A percentile compares a stretch with the other conserved stretches of the same genome.
Evolutionary conservation across 2,888 invertebrate species (phyloP).

Genomic region (Agrotis segetum): DNA sequence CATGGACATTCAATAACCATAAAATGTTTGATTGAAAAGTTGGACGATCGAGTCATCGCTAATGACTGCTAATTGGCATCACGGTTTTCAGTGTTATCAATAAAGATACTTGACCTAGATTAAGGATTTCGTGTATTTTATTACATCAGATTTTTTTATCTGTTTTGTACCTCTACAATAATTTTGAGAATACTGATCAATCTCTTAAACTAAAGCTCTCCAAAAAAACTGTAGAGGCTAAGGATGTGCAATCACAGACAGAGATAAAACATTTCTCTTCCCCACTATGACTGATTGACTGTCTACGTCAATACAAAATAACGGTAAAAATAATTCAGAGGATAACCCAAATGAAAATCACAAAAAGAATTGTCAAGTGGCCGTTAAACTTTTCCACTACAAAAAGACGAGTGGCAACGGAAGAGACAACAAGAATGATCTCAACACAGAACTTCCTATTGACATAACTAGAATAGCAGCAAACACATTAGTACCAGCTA

Average conservation of each 20-base stretch:
- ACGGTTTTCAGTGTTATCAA: constrained; percentile 13
- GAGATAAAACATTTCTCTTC: no score
- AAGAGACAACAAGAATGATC: constrained; percentile 15
- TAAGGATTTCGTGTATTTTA: no score
- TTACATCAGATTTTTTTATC: background rate
- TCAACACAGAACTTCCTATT: constrained; percentile 47
- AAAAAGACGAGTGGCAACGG: background rate
- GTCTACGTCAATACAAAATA: no score
- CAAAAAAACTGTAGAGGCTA: no score
- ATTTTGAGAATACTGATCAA: no score
- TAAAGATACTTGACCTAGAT: constrained; percentile 28
- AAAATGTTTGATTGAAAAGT: background rate
- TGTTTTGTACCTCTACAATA: no score
- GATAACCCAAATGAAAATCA: background rate
- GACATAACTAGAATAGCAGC: constrained; percentile 25
- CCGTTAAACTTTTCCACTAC: constrained; percentile 2
- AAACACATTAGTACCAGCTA: constrained; percentile 35
- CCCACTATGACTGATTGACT: background rate
- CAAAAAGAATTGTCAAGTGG: background rate
- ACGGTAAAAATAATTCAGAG: background rate
- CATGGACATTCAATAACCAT: background rate
- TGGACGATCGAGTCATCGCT: background rate
- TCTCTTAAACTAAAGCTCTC: no score
- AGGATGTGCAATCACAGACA: no score
- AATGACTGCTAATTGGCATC: constrained; percentile 22